Percentiles rank a stretch among this genome's conserved stretches.
phyloP scores from a whole-genome alignment of 2,113 vertebrate genomes.

The Corythornis madagascariensis region DNA sequence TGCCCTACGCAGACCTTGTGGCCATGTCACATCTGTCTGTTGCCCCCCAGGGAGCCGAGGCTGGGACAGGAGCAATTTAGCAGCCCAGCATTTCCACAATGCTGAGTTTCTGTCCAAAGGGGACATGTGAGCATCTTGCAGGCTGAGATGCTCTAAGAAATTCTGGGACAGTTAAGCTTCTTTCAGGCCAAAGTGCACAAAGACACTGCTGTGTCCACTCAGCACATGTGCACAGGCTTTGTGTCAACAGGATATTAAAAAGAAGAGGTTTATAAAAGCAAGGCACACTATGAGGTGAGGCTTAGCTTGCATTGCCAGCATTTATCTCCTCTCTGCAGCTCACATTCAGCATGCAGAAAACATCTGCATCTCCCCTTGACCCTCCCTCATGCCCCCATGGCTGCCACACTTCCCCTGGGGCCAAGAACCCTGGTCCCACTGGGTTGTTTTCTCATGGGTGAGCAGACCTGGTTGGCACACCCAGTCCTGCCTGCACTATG shows the following conservation, averaged over 20 bases:
- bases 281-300: neutral
- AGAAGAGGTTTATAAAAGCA: conserved; percentile 26
- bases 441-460: neutral
- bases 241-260: conserved; percentile 69
- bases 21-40: neutral
- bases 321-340: conserved; percentile 26
- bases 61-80: neutral
- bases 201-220: neutral
- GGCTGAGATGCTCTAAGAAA: neutral
- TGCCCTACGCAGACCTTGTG: neutral
- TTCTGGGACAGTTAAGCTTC: neutral
- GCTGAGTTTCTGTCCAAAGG: neutral
- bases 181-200: neutral
- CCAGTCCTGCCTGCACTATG: neutral
- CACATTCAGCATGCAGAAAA: neutral
- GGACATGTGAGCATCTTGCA: neutral
- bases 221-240: neutral
- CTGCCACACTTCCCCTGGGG: neutral
- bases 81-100: neutral
- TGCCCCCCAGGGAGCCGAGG: neutral
- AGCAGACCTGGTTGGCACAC: neutral
- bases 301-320: neutral
- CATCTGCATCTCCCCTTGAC: neutral
- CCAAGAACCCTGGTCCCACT: fast-evolving
- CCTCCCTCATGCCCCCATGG: neutral